Base-by-base conservation (phyloP, 2,797 vertebrate genomes). In the Agapornis canus region DNA sequence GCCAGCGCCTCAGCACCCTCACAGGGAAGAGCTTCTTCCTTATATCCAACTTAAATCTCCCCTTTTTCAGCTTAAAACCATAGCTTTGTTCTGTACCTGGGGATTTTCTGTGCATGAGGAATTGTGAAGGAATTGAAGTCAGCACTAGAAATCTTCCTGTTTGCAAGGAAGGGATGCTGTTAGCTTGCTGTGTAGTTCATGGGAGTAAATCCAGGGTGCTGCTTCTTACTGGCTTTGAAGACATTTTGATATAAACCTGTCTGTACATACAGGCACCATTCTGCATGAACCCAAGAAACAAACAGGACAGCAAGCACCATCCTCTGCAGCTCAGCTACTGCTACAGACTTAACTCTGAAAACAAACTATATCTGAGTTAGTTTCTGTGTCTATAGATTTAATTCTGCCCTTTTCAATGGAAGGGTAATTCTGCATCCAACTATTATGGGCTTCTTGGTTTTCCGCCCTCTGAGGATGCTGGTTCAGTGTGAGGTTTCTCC, bases 201-300 rank as follows among this genome's bases (percentile, higher is more conserved):
- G 32, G 26, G 61, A 52, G 51, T 51, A 84, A 27, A 85, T 71
- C 89, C 82, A 63, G 83, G 69, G 17, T 6, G 18, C 47, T 76
- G 61, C 73, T 93, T 64, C 81, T 65, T 87, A 54, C 37, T 65
- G 70, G 0, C 35, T 39, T 43, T 18, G 65, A 13, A 37, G 56
- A 3, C n/a, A 18, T 35, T 49, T 49, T 42, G 49, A 2, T 39
- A 12, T 23, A 1, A 11, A 2, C 2, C 0, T 15, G 10, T 16
- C 27, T 10, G 3, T 25, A 1, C 10, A 0, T 12, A 7, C 12
- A 20, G 61, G 35, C n/a, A 52, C 61, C 21, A 1, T 35, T 1
- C 16, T n/a, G 49, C 45, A 12, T 0, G 15, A 47, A 6, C 16
- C 3, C 52, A 57, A 57, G 42, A 71, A n/a, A 37, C 32, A 11